Evolutionary conservation across 2,797 vertebrate species (phyloP), one percentile per base, ranked within the genome.

Genomic region (Sebastolobus altivelis): DNA sequence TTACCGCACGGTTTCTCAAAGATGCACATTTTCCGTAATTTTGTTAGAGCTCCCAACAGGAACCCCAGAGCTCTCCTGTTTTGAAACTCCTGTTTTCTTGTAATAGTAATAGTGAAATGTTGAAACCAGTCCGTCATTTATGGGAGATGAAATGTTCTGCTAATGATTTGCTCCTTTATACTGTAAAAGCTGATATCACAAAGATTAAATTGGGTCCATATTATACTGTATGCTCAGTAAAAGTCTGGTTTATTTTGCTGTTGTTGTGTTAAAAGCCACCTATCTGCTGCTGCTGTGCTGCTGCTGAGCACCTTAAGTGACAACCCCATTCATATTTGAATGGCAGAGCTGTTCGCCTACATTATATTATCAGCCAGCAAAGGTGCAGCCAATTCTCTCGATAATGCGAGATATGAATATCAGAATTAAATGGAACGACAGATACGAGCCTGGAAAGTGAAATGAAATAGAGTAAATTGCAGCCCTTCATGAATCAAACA

Each of bases 241-340:
- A 60, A 54, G 13, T 66, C 61, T 2, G 55, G 14, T 61, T 74
- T 65, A 52, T 29, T 62, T 63, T 1, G 4, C 33, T 27, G 40
- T 55, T 40, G 8, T 54, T 22, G n/a, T 31, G 12, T 20, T 18
- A 49, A 54, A 73, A 37, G 10, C 16, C 31, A 29, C 31, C 40
- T 2, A 5, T 56, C 56, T 27, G 18, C 74, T 22, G 33, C 31
- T 18, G 29, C 55, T 6, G 14, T 56, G 29, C 74, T 22, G 33
- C 31, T 52, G 29, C 55, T 8, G 20, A 27, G 43, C 66, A 25
- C 72, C 58, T 69, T 43, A 27, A 52, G 49, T 40, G 66, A 68
- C 75, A 70, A 40, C 8, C 58, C 33, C 14, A 77, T 77, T 84
- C 4, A 31, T 16, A 67, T 80, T 25, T 37, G 59, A 77, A 61